Conservation (phyloP, 2,113 vertebrate species). For the Seriola rivoliana region DNA sequence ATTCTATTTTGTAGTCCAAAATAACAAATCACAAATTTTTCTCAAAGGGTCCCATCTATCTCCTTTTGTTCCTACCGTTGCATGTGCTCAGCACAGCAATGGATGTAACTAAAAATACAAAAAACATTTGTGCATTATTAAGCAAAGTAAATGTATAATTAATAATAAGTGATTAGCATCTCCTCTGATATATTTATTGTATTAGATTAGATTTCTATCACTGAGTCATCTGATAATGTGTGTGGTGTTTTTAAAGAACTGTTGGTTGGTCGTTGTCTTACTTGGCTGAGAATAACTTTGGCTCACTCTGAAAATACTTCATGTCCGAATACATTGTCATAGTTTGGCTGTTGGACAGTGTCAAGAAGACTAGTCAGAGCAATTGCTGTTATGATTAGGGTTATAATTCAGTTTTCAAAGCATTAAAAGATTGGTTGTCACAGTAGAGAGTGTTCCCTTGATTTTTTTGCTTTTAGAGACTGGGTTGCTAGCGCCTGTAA, state of each 20-base stretch:
- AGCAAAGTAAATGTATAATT: background rate
- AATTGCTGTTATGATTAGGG: slow-evolving; percentile 12
- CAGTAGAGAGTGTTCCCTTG: background rate
- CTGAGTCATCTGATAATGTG: background rate
- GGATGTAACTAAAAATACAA: background rate
- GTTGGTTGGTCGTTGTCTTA: background rate
- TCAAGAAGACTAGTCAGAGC: background rate
- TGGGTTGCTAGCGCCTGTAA: background rate
- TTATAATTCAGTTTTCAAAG: background rate
- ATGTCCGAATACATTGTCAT: slow-evolving; percentile 8
- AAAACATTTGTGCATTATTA: background rate
- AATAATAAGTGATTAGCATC: background rate
- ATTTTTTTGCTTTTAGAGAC: background rate
- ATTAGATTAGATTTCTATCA: background rate
- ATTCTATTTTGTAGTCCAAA: slow-evolving; percentile 2
- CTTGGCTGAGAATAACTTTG: background rate
- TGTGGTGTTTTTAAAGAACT: background rate
- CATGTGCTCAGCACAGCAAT: background rate
- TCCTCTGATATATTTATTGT: background rate
- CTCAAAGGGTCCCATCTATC: background rate
- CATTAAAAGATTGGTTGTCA: background rate
- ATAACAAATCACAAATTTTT: slow-evolving; percentile 4
- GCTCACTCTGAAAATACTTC: background rate
- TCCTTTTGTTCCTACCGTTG: background rate
- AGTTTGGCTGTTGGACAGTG: background rate